phyloP scores from a whole-genome alignment of 2,888 invertebrate genomes.

The Luperina testacea region DNA sequence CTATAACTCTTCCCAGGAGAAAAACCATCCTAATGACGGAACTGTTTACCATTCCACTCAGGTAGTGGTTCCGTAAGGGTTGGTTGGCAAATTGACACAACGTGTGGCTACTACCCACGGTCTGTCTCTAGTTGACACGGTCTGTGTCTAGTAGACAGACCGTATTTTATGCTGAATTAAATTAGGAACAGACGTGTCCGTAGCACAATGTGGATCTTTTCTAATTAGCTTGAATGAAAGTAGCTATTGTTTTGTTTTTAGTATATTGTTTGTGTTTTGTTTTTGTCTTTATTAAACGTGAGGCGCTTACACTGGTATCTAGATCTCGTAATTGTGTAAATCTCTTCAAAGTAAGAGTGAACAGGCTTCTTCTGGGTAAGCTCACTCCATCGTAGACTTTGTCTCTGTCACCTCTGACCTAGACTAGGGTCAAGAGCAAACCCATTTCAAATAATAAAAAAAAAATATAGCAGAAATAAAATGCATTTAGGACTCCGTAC shows the following conservation, averaged over 20 bases:
- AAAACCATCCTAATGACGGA: not conserved
- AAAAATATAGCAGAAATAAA: not conserved
- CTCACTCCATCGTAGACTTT: too few species aligned
- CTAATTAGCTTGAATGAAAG: not conserved
- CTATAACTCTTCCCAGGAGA: not conserved
- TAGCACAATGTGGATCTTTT: not conserved
- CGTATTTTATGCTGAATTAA: conserved; percentile 12
- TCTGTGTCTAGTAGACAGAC: too few species aligned
- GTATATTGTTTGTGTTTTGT: not conserved
- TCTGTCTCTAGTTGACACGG: too few species aligned
- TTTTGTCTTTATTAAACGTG: not conserved
- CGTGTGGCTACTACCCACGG: conserved; percentile 8
- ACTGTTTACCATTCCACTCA: conserved; percentile 40
- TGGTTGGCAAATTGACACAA: conserved; percentile 41
- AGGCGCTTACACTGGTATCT: not conserved
- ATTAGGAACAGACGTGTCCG: not conserved
- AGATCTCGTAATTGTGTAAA: not conserved
- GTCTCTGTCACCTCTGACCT: too few species aligned
- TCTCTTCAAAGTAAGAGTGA: too few species aligned
- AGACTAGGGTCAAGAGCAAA: too few species aligned
- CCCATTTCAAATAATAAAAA: too few species aligned
- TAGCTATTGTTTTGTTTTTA: not conserved
- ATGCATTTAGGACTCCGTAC: not conserved
- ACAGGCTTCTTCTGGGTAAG: too few species aligned
- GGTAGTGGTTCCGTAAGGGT: conserved; percentile 25